Percentiles rank a stretch among this genome's conserved stretches.
These are phyloP conservation scores for Thomomys bottae DNA, from an alignment of 2,113 vertebrate genomes.

Conservation along the genomic window DNA sequence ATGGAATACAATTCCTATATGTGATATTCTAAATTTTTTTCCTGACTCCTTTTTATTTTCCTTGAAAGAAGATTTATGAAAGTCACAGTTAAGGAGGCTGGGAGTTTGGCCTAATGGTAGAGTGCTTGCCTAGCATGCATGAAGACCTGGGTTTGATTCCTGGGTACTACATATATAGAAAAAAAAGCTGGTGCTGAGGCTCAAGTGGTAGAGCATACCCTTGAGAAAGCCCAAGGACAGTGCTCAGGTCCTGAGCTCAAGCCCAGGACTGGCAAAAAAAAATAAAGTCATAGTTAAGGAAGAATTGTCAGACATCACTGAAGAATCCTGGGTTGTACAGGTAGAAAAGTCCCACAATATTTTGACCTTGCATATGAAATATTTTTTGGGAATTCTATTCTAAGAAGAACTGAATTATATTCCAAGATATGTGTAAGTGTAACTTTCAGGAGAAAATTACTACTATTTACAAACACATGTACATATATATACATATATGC, in stretches of 20 bases:
- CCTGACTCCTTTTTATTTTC: neutral
- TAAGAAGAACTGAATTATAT: neutral
- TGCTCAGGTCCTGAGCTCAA: no score
- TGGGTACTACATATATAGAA: no score
- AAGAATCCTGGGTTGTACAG: neutral
- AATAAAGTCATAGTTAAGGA: no score
- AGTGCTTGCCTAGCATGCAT: no score
- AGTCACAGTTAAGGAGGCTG: neutral
- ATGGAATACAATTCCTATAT: neutral
- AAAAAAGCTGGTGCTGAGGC: no score
- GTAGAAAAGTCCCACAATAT: neutral
- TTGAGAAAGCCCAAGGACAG: no score
- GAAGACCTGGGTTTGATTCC: no score
- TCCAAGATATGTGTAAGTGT: neutral
- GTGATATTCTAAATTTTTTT: neutral
- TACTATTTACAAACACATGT: neutral
- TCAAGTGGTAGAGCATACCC: no score
- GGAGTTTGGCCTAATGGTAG: no score
- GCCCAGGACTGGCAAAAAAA: no score
- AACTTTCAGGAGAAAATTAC: neutral
- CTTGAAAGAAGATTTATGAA: constrained; percentile 33
- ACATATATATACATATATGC: neutral
- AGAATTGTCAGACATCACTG: neutral
- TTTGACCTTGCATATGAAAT: no score
- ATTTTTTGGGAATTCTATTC: constrained; percentile 5